Base-by-base conservation (phyloP, 2,797 vertebrate genomes). In the Anisognathus igniventris region DNA sequence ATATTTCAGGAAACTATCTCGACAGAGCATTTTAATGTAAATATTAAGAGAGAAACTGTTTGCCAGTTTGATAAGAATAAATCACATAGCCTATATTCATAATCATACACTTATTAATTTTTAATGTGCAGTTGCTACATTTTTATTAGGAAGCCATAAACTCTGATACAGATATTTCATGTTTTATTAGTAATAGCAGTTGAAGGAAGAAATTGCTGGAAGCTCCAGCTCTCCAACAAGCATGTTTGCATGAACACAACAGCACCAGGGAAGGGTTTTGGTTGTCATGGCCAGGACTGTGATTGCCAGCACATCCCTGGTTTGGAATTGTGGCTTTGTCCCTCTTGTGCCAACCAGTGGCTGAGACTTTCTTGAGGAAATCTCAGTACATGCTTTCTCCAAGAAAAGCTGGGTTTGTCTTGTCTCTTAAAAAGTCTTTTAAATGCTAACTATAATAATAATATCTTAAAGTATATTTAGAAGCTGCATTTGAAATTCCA, bases 341-440 rank as follows among this genome's bases (percentile, higher is more conserved):
- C 48, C 27, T 66, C 23, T 67, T 3, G 1, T 83, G 68, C n/a
- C 1, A 0, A 3, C 12, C 1, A 0, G 54, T n/a, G 31, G 15
- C 44, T 72, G 23, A 0, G 0, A 42, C 35, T 60, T 35, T 45
- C 42, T 48, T 30, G 67, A 71, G 53, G 67, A 68, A 76, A 83
- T 44, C 8, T 86, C 40, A 57, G 48, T 24, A 60, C 3, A 0
- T 0, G 1, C 4, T 22, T 86, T 77, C 39, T 61, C 50, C 57
- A 31, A 53, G 35, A 40, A 86, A 50, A 68, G 4, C 13, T 58
- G 61, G 12, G 25, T 37, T 78, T 80, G 22, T 42, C 42, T 35
- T 30, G 14, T 28, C 27, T 54, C 42, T 68, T 10, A 70, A 47
- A 71, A 72, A 42, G 21, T 33, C 2, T 72, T 78, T 17, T 12